phyloP scores from a whole-genome alignment of 2,113 vertebrate genomes.

The Amblyopsis rosae region DNA sequence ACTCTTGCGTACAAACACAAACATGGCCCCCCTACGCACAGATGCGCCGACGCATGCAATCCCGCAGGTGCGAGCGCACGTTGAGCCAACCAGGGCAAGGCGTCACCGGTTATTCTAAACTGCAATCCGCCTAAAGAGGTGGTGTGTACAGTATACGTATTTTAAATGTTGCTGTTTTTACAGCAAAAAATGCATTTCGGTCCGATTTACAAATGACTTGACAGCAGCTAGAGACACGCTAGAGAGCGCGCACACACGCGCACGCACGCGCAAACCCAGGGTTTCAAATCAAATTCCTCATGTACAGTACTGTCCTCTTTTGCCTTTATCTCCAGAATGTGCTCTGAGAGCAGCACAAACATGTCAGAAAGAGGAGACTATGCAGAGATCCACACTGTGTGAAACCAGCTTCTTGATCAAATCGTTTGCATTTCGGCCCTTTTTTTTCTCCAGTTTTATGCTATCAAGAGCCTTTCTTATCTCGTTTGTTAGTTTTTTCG shows the following conservation, averaged over 20 bases:
- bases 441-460: constrained; percentile 46
- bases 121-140: constrained; percentile 6
- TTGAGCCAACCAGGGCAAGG: neutral
- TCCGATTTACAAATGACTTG: constrained; percentile 60
- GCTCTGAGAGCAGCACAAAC: constrained; percentile 77
- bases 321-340: constrained; percentile 82
- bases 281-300: constrained; percentile 80
- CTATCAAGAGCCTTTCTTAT: constrained; percentile 76
- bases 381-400: constrained; percentile 54
- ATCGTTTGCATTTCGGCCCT: constrained; percentile 71
- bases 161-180: too few relatives aligned
- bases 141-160: too few relatives aligned
- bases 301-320: constrained; percentile 69
- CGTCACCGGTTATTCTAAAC: constrained; percentile 41
- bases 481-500: constrained; percentile 75
- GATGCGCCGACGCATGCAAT: constrained; percentile 53
- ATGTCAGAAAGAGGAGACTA: constrained; percentile 77
- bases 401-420: constrained; percentile 47
- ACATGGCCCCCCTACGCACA: constrained; percentile 61
- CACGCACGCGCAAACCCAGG: constrained; percentile 46
- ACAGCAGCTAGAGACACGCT: too few relatives aligned
- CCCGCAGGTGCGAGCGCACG: constrained; percentile 63
- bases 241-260: constrained; percentile 58
- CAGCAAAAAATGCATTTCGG: constrained; percentile 11
- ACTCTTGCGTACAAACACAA: constrained; percentile 68